phyloP scores from a whole-genome alignment of 2,888 invertebrate species.

The Leucophenga maculata region DNA sequence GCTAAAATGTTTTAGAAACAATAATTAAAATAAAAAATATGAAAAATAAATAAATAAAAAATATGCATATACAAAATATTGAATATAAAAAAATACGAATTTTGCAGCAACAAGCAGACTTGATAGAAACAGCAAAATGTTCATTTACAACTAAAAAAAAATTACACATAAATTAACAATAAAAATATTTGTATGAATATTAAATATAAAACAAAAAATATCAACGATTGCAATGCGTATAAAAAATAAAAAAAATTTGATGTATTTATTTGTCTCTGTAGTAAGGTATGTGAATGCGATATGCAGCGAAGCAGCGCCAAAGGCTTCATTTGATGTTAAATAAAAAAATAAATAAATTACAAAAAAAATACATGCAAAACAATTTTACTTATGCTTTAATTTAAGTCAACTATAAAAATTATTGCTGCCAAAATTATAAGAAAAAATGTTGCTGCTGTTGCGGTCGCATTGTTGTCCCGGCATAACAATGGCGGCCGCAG shows the following conservation, averaged over 20 bases:
- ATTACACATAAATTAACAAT: background rate
- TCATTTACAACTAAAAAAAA: background rate
- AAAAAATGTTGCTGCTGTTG: too few relatives aligned
- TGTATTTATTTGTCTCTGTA: constrained; percentile 25
- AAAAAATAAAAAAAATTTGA: constrained; percentile 29
- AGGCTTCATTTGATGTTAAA: constrained; percentile 62
- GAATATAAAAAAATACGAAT: background rate
- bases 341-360: constrained; percentile 39
- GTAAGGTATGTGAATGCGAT: constrained; percentile 1
- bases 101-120: background rate
- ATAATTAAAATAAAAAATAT: constrained; percentile 26
- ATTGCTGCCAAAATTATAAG: too few relatives aligned
- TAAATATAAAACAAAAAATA: constrained; percentile 6
- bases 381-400: constrained; percentile 14
- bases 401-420: constrained; percentile 4
- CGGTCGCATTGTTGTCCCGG: too few relatives aligned
- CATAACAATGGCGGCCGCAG: too few relatives aligned
- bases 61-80: constrained; percentile 13
- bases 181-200: background rate
- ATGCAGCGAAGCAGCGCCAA: constrained; percentile 53
- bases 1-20: constrained; percentile 59
- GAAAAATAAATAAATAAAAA: constrained; percentile 44
- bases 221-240: constrained; percentile 32
- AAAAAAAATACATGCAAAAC: background rate
- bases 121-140: background rate